phyloP scores from a whole-genome alignment of 1,140 invertebrate species.

The Drosophila saltans region DNA sequence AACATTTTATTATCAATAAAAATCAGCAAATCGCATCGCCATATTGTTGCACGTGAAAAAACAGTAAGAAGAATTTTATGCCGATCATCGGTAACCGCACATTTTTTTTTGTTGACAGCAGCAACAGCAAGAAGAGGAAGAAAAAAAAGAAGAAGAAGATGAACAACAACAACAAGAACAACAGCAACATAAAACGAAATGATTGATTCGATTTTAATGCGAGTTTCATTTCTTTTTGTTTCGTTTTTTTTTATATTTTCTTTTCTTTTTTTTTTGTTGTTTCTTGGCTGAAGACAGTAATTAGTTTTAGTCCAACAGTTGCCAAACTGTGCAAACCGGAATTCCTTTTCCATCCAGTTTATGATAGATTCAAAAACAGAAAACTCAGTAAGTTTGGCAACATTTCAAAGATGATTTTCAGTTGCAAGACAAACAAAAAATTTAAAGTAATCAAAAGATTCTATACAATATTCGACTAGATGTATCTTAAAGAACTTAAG shows the following conservation, averaged over 20 bases:
- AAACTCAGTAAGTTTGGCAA: background rate
- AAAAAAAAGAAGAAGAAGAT: too few species aligned
- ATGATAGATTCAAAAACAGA: constrained; percentile 42
- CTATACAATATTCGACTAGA: too few species aligned
- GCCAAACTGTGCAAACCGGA: constrained; percentile 58
- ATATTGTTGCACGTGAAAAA: constrained; percentile 43
- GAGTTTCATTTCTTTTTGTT: constrained; percentile 43
- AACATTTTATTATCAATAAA: constrained; percentile 48
- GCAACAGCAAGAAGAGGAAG: too few species aligned
- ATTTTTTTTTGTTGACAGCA: background rate
- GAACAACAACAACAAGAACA: constrained; percentile 7
- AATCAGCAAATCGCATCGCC: constrained; percentile 50
- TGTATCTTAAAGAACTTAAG: too few species aligned
- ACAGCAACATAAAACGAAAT: constrained; percentile 33
- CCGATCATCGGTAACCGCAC: background rate
- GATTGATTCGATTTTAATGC: constrained; percentile 79
- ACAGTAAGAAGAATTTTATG: background rate
- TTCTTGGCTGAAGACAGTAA: constrained; percentile 37
- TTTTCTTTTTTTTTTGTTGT: background rate
- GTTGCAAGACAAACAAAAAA: background rate
- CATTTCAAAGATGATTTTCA: background rate
- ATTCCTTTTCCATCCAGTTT: constrained; percentile 47
- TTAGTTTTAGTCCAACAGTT: constrained; percentile 59
- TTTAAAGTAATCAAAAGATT: background rate
- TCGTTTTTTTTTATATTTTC: constrained; percentile 29